Evolutionary conservation across 2,113 vertebrate genomes (phyloP).

Genomic region (Pleuronectes platessa): DNA sequence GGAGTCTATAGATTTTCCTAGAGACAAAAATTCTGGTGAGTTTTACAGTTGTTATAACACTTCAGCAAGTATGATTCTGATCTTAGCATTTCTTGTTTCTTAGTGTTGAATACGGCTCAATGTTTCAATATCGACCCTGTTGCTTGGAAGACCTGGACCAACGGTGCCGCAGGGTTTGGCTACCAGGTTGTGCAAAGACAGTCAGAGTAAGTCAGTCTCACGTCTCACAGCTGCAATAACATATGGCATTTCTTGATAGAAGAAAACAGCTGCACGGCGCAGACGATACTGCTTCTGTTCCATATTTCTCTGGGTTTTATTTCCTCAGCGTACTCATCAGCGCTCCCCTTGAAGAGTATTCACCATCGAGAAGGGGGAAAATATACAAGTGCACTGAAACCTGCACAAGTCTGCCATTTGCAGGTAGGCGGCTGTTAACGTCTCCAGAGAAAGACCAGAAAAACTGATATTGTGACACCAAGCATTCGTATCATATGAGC

Average conservation of each 20-base stretch:
- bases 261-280: background rate
- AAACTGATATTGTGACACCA: background rate
- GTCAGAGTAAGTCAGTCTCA: slow-evolving; percentile 44
- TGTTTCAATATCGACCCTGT: slow-evolving; percentile 75
- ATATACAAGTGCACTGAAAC: slow-evolving; percentile 54
- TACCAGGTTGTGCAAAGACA: slow-evolving; percentile 76
- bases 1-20: background rate
- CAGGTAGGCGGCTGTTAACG: slow-evolving; percentile 24
- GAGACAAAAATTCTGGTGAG: too few species aligned
- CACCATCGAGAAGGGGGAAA: slow-evolving; percentile 26
- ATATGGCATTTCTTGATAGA: background rate
- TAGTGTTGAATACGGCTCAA: slow-evolving; percentile 53
- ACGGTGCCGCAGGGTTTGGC: slow-evolving; percentile 67
- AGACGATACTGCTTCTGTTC: background rate
- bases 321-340: slow-evolving; percentile 75
- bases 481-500: too few species aligned
- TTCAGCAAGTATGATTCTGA: background rate
- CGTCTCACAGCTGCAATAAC: background rate
- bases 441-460: background rate
- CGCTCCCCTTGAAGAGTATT: slow-evolving; percentile 71
- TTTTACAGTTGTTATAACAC: background rate
- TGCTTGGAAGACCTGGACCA: slow-evolving; percentile 62
- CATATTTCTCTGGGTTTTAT: background rate
- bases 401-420: background rate
- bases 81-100: background rate